phyloP scores from a whole-genome alignment of 2,797 vertebrate species.

The Myotis planiceps region DNA sequence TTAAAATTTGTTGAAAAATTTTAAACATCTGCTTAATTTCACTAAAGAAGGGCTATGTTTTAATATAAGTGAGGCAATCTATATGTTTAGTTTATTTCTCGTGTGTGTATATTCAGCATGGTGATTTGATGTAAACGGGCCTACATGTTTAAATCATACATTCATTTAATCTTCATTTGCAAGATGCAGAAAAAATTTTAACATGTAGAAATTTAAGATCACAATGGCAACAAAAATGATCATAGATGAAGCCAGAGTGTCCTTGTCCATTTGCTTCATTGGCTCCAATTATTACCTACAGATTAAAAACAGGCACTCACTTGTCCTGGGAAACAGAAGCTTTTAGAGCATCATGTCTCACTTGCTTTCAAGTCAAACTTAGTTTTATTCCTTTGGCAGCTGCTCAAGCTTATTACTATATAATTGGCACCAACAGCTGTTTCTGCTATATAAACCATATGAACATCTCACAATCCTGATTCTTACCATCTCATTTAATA shows the following conservation, averaged over 20 bases:
- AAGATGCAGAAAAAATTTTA: not conserved
- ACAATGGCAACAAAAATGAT: not conserved
- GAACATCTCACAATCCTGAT: constrained; percentile 19
- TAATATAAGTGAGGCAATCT: not conserved
- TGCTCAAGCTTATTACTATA: constrained; percentile 65
- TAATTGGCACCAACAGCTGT: constrained; percentile 71
- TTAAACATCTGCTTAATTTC: constrained; percentile 62
- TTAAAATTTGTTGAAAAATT: constrained; percentile 58
- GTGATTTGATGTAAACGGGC: constrained; percentile 41
- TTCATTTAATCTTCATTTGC: not conserved
- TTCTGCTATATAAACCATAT: constrained; percentile 55
- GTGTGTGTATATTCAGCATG: not conserved
- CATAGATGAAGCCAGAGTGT: not conserved
- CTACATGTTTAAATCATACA: not conserved
- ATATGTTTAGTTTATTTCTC: constrained; percentile 38
- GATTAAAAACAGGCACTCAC: not conserved
- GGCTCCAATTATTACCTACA: not conserved
- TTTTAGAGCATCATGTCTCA: not conserved
- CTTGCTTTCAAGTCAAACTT: constrained; percentile 57
- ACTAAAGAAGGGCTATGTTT: not conserved
- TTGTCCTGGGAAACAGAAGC: constrained; percentile 13
- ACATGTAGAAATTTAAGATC: not conserved
- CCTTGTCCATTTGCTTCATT: not conserved
- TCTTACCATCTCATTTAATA: constrained; percentile 48
- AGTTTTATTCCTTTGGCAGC: constrained; percentile 65